Conservation (phyloP, 2,888 invertebrate species). For the Diadegma fenestrale region DNA sequence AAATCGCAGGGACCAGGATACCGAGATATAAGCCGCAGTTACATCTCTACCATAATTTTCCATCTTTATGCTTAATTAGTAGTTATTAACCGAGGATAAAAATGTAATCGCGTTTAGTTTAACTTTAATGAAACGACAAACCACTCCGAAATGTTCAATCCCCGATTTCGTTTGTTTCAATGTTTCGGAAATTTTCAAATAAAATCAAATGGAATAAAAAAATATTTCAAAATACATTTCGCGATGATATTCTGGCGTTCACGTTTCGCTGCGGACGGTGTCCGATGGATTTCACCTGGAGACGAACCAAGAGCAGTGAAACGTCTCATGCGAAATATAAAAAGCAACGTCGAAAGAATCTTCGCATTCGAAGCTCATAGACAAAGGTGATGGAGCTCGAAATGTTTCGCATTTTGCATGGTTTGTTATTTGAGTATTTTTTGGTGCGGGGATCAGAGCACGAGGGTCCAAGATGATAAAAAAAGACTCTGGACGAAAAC, state of each 20-base stretch:
- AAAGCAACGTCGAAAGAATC: neutral
- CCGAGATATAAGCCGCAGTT: neutral
- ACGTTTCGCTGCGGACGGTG: neutral
- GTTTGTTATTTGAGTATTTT: slow-evolving; percentile 3
- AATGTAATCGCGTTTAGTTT: no score
- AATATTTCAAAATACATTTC: neutral
- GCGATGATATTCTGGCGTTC: neutral
- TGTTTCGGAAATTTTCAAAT: no score
- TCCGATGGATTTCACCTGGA: neutral
- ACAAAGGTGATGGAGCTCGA: neutral
- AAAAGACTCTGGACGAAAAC: slow-evolving; percentile 24
- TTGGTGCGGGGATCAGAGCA: neutral
- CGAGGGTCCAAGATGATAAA: slow-evolving; percentile 6
- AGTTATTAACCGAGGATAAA: no score
- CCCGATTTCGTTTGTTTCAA: neutral
- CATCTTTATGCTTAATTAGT: neutral
- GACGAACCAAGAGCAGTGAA: neutral
- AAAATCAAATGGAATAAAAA: no score
- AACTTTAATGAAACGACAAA: neutral
- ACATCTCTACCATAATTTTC: neutral
- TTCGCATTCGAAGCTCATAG: neutral
- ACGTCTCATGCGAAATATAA: neutral
- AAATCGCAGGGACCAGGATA: neutral
- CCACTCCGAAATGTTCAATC: neutral
- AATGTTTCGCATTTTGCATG: slow-evolving; percentile 14